A percentile compares a stretch with the other conserved stretches of the same genome.
phyloP scores from a whole-genome alignment of 2,888 invertebrate genomes.

The Muscina levida region DNA sequence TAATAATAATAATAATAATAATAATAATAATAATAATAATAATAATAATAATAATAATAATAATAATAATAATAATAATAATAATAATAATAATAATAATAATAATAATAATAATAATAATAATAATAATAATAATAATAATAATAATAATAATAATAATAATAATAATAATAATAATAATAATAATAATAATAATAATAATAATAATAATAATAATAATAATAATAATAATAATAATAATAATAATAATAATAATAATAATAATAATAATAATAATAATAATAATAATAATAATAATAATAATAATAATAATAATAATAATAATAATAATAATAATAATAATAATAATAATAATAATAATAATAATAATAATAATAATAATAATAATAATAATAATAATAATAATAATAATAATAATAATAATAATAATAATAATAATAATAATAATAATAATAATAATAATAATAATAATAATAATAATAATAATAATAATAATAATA shows the following conservation, averaged over 20 bases:
- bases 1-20: slow-evolving; percentile 16
- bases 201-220: slow-evolving; percentile 13
- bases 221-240: slow-evolving; percentile 16
- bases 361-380: slow-evolving; percentile 13
- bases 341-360: slow-evolving; percentile 16
- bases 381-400: slow-evolving; percentile 16
- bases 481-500: slow-evolving; percentile 42
- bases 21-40: slow-evolving; percentile 16
- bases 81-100: slow-evolving; percentile 16
- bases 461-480: slow-evolving; percentile 54
- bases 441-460: slow-evolving; percentile 54
- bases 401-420: slow-evolving; percentile 16
- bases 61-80: slow-evolving; percentile 16
- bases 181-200: slow-evolving; percentile 16
- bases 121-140: slow-evolving; percentile 16
- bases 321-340: slow-evolving; percentile 16
- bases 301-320: slow-evolving; percentile 16
- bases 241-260: slow-evolving; percentile 16
- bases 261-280: slow-evolving; percentile 16
- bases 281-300: slow-evolving; percentile 16
- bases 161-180: slow-evolving; percentile 16
- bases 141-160: slow-evolving; percentile 16
- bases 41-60: slow-evolving; percentile 10
- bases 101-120: slow-evolving; percentile 16
- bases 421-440: slow-evolving; percentile 42